Percentiles rank a stretch among this genome's conserved stretches.
These are phyloP conservation scores for Drosophila stalkeri DNA, from an alignment of 2,888 invertebrate genomes.

Conservation along the genomic window DNA sequence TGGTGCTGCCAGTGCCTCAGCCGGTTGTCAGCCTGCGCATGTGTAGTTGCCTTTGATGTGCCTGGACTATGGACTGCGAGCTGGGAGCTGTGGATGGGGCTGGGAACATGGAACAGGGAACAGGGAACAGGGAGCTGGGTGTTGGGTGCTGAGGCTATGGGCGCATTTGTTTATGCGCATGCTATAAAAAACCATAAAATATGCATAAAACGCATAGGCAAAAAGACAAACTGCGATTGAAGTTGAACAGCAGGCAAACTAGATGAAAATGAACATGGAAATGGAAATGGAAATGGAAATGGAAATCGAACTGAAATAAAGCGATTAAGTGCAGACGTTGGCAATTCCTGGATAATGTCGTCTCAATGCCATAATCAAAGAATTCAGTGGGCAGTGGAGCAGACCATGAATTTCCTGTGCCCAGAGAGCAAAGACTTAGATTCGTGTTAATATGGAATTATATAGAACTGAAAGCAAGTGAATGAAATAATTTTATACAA, in stretches of 20 bases:
- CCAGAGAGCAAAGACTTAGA: not conserved
- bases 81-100: constrained; percentile 2
- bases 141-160: constrained; percentile 12
- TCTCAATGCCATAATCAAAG: constrained; percentile 4
- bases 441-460: not conserved
- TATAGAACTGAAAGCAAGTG: not conserved
- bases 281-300: constrained; percentile 8
- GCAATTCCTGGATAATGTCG: constrained; percentile 29
- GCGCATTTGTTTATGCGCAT: constrained; percentile 69
- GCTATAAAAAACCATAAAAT: constrained; percentile 77
- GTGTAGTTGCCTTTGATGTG: constrained; percentile 61
- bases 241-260: constrained; percentile 53
- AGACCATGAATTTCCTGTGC: constrained; percentile 12
- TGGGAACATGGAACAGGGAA: not conserved
- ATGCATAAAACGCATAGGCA: constrained; percentile 76
- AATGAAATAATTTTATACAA: not conserved
- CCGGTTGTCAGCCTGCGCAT: constrained; percentile 48
- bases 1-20: constrained; percentile 13
- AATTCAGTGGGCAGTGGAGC: constrained; percentile 10
- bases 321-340: constrained; percentile 44
- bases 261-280: constrained; percentile 40
- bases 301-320: constrained; percentile 32
- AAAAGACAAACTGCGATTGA: constrained; percentile 71
- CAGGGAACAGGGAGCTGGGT: not conserved
- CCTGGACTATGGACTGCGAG: constrained; percentile 22